These are phyloP conservation scores for Hetaerina titia DNA, from an alignment of 2,888 invertebrate genomes.

Conservation along the genomic window DNA sequence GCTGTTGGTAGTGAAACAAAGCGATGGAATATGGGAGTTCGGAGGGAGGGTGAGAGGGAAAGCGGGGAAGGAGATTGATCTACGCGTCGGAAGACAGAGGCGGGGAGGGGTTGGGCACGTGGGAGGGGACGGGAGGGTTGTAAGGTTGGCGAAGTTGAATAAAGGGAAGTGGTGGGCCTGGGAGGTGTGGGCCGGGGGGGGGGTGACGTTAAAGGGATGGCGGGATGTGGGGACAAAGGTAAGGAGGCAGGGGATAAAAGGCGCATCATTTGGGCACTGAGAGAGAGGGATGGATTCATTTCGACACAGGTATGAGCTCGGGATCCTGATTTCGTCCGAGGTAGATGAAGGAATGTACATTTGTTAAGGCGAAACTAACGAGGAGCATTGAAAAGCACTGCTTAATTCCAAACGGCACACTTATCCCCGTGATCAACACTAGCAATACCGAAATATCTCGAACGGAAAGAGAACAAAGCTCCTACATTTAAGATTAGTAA, in stretches of 20 bases:
- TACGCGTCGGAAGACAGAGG: conserved; percentile 47
- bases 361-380: background rate
- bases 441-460: too few relatives aligned
- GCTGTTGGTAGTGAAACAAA: conserved; percentile 53
- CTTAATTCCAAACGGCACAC: too few relatives aligned
- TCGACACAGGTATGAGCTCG: conserved; percentile 5
- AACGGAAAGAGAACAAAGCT: too few relatives aligned
- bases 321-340: background rate
- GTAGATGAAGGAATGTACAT: background rate
- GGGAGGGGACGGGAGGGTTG: background rate
- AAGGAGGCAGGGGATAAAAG: background rate
- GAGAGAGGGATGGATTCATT: background rate
- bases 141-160: conserved; percentile 39
- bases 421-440: background rate
- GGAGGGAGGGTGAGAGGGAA: background rate
- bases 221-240: conserved; percentile 3
- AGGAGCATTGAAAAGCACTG: background rate
- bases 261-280: background rate
- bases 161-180: background rate
- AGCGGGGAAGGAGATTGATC: conserved; percentile 52
- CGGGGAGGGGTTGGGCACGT: conserved; percentile 16
- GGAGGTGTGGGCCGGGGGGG: background rate
- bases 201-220: background rate
- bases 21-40: conserved; percentile 60
- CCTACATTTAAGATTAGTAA: too few relatives aligned